A percentile compares a stretch with the other conserved stretches of the same genome.
phyloP scores from a whole-genome alignment of 2,797 vertebrate species.

The Urophycis tenuis region DNA sequence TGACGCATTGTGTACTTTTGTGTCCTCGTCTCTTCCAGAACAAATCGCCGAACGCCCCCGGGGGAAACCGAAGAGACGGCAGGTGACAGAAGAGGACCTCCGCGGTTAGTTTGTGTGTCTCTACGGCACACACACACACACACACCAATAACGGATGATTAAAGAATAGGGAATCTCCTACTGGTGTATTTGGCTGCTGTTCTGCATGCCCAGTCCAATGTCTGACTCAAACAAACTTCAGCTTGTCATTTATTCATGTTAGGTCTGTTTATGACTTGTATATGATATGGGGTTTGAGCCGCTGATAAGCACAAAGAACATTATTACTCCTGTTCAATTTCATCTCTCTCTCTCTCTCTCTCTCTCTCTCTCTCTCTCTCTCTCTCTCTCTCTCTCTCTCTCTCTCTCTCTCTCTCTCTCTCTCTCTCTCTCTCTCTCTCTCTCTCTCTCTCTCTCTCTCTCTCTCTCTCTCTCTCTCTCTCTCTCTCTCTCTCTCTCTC shows the following conservation, averaged over 20 bases:
- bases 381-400: background rate
- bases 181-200: too few species aligned
- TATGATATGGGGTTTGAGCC: background rate
- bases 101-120: slow-evolving; percentile 58
- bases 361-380: background rate
- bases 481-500: background rate
- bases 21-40: slow-evolving; percentile 48
- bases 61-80: slow-evolving; percentile 42
- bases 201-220: too few species aligned
- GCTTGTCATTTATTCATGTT: too few species aligned
- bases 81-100: slow-evolving; percentile 57
- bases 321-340: background rate
- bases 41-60: slow-evolving; percentile 64
- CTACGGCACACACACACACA: background rate
- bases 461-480: background rate
- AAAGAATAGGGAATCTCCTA: background rate
- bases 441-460: slow-evolving; percentile 4
- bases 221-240: background rate
- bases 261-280: background rate
- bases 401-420: background rate
- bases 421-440: slow-evolving; percentile 2
- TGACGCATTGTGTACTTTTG: background rate
- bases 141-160: background rate
- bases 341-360: background rate
- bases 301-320: background rate